Evolutionary conservation across 1,140 invertebrate species (phyloP).

Genomic region (Zaprionus inermis): DNA sequence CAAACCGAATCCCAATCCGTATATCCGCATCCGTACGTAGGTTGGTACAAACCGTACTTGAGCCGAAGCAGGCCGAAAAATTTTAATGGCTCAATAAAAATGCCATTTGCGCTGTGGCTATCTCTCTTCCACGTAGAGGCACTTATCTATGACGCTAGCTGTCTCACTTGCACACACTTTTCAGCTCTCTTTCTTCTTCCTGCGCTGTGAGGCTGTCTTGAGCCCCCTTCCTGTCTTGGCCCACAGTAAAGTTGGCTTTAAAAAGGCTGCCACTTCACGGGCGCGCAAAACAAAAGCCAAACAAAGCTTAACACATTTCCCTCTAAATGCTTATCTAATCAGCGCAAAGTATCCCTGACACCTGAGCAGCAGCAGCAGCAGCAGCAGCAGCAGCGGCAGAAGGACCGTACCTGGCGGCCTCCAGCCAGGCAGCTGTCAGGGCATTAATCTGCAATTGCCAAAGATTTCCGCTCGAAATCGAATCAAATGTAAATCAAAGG

Average conservation of each 20-base stretch:
- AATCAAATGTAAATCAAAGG: slow-evolving; percentile 79
- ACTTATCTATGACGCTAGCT: not conserved
- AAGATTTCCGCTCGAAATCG: slow-evolving; percentile 76
- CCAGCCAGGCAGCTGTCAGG: slow-evolving; percentile 70
- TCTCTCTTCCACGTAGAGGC: slow-evolving; percentile 5
- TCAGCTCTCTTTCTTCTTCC: not conserved
- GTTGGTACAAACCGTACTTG: slow-evolving; percentile 36
- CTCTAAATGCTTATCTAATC: slow-evolving; percentile 81
- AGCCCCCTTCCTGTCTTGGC: slow-evolving; percentile 11
- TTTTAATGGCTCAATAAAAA: slow-evolving; percentile 83
- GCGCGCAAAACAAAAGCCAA: slow-evolving; percentile 72
- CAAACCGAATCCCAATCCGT: not conserved
- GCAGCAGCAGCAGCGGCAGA: slow-evolving; percentile 20
- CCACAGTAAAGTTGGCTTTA: slow-evolving; percentile 69
- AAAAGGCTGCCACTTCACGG: slow-evolving; percentile 36
- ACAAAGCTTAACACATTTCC: slow-evolving; percentile 82
- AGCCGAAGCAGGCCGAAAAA: slow-evolving; percentile 61
- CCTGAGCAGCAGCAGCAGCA: slow-evolving; percentile 55
- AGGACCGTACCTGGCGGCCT: slow-evolving; percentile 20
- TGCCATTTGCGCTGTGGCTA: slow-evolving; percentile 71
- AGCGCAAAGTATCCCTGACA: slow-evolving; percentile 80
- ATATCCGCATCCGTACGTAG: slow-evolving; percentile 22
- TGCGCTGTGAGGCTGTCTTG: not conserved
- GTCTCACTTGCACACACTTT: not conserved
- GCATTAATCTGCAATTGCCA: slow-evolving; percentile 82